phyloP scores from a whole-genome alignment of 1,140 invertebrate species.

The Saxidomus purpurata region DNA sequence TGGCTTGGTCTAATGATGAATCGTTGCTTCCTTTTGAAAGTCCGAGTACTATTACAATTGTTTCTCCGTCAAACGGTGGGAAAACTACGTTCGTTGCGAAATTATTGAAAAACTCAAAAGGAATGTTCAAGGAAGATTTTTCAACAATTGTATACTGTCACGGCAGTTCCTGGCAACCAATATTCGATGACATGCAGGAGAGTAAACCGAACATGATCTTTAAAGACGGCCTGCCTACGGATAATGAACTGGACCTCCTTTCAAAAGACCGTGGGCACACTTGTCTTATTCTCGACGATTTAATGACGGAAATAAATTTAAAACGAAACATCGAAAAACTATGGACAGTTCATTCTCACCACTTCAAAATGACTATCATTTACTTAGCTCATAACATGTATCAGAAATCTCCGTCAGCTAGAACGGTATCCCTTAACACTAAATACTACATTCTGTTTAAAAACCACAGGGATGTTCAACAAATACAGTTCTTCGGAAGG shows the following conservation, averaged over 20 bases:
- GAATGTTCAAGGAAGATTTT: not conserved
- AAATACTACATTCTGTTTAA: not conserved
- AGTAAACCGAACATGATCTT: not conserved
- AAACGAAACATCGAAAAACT: not conserved
- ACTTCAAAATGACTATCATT: slow-evolving; percentile 16
- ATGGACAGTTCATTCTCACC: not conserved
- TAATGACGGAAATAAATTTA: not conserved
- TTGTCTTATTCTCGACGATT: slow-evolving; percentile 23
- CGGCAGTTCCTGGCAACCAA: not conserved
- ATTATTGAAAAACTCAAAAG: not conserved
- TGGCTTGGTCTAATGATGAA: not conserved
- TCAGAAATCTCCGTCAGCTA: not conserved
- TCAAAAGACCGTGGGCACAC: not conserved
- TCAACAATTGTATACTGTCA: no score
- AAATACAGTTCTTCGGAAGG: slow-evolving; percentile 2
- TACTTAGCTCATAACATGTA: slow-evolving; percentile 50
- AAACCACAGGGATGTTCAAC: slow-evolving; percentile 7
- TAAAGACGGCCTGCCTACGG: not conserved
- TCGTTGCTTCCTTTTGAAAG: not conserved
- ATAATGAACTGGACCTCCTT: not conserved
- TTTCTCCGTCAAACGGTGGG: not conserved
- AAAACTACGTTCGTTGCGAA: not conserved
- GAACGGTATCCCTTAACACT: not conserved
- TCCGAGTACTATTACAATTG: not conserved
- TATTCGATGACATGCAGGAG: slow-evolving; percentile 20